Percentiles rank a stretch among this genome's conserved stretches.
Conservation (phyloP, 2,888 invertebrate species). For the Loripinus fragilis region DNA sequence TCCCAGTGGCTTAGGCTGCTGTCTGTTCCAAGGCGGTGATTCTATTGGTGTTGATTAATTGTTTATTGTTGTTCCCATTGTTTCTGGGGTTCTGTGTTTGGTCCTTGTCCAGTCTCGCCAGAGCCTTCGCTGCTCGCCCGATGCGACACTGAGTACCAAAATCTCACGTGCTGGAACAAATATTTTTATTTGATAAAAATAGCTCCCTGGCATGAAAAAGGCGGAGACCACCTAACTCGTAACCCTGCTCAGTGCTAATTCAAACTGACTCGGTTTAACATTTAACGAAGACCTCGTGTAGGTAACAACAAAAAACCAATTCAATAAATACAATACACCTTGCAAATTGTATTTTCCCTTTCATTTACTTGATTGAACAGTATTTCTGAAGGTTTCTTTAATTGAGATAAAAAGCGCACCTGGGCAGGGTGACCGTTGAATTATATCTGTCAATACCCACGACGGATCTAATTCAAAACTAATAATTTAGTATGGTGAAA, state of each 20-base stretch:
- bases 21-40: no score
- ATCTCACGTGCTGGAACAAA: no score
- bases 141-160: no score
- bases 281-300: slow-evolving; percentile 1
- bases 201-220: no score
- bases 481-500: slow-evolving; percentile 35
- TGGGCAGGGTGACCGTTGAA: slow-evolving; percentile 48
- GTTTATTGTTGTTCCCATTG: no score
- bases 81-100: no score
- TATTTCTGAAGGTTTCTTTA: slow-evolving; percentile 43
- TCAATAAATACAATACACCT: not conserved
- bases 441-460: slow-evolving; percentile 37
- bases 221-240: not conserved
- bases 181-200: no score
- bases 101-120: no score
- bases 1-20: no score
- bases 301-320: slow-evolving; percentile 3
- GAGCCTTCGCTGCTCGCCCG: no score
- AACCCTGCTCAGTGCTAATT: not conserved
- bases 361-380: slow-evolving; percentile 55
- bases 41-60: no score
- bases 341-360: slow-evolving; percentile 63
- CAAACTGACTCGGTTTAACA: not conserved
- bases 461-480: slow-evolving; percentile 40
- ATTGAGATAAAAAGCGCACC: slow-evolving; percentile 41